These are phyloP conservation scores for Acromyrmex echinatior DNA, from an alignment of 1,140 invertebrate genomes.

Conservation along the genomic window DNA sequence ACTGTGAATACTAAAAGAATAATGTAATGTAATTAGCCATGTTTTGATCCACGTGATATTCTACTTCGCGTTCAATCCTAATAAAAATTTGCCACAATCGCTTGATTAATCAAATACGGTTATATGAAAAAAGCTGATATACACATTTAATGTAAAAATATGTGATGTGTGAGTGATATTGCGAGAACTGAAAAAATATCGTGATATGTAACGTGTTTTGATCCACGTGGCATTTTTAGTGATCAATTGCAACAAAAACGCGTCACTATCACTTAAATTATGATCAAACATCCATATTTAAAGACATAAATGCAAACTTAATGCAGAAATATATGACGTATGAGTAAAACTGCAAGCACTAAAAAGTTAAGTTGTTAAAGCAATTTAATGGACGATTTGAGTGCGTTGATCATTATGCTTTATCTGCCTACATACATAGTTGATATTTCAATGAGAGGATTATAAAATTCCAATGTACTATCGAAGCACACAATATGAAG, in stretches of 20 bases:
- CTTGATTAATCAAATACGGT: background rate
- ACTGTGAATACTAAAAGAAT: background rate
- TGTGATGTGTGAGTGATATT: background rate
- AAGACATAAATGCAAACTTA: background rate
- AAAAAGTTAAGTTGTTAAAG: constrained; percentile 3
- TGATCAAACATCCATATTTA: background rate
- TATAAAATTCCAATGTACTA: background rate
- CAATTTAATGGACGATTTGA: constrained; percentile 10
- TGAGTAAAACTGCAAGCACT: background rate
- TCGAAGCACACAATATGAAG: no score
- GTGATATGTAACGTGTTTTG: background rate
- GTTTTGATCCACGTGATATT: background rate
- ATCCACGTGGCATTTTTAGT: background rate
- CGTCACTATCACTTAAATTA: background rate
- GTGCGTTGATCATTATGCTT: constrained; percentile 1
- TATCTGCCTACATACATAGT: background rate
- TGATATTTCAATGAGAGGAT: constrained; percentile 44
- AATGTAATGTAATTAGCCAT: background rate
- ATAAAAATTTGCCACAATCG: background rate
- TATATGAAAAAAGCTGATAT: background rate
- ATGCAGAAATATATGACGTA: background rate
- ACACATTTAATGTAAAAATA: background rate
- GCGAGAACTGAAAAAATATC: background rate
- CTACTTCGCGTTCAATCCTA: background rate
- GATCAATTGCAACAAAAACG: background rate